Base-by-base conservation (phyloP, 2,888 invertebrate species). In the Ormyrus thymus region DNA sequence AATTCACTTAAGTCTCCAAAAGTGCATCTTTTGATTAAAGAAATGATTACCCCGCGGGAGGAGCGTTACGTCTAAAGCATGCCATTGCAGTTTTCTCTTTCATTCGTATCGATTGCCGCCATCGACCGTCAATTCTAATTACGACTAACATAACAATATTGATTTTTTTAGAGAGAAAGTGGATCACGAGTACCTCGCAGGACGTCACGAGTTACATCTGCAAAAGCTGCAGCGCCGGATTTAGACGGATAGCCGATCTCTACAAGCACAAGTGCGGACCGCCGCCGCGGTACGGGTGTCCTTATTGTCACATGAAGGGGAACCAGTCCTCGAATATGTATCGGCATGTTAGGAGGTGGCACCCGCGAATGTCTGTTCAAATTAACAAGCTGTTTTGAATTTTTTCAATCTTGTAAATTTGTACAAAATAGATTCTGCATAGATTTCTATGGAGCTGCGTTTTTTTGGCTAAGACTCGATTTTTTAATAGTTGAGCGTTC, bases 211-310 rank as follows among this genome's bases (percentile, higher is more conserved):
- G 51, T 43, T 81, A 80, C 62, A 50, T 77, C 3, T 81, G 81
- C 65, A 69, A 62, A 29, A 15, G 7, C 0, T 81, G 81, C 45
- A 59, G 70, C 15, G 77, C 80, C 0, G 81, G 81, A 48, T 81
- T 81, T 15, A 72, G 81, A 0, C 72, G 81, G 1, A 72, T 78
- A 10, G 88, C 87, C 85, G 89, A 90, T 83, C 81, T 89, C 62
- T 84, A 87, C 69, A 88, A 90, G 74, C 89, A 90, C 83, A 89
- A 87, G 77, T 91, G 91, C 74, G 91, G 90, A 55, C 88, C 89
- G 80, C 89, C 86, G 0, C 89, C 89, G 53, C 87, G 90, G 81
- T 91, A 89, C 81, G 88, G 86, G 58, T 91, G 91, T 84, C 90
- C 90, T 2, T 89, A 89, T 81, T 91, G 91, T 82, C 86, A 86